phyloP scores from a whole-genome alignment of 2,888 invertebrate genomes.

The Papilio demoleus region DNA sequence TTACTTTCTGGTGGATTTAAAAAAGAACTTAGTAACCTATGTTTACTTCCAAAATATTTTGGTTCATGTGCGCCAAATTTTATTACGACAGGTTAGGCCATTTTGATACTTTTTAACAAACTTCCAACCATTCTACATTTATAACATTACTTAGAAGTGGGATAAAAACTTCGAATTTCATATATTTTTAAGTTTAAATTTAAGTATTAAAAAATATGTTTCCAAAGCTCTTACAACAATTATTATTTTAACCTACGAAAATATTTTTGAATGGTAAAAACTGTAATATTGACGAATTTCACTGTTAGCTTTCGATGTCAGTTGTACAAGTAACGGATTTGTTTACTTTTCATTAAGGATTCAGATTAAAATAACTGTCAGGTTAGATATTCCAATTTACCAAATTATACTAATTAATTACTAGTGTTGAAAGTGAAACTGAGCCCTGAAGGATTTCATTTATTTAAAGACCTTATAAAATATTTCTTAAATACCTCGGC shows the following conservation, averaged over 20 bases:
- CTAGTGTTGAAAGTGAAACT: slow-evolving; percentile 7
- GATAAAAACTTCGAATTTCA: too few species aligned
- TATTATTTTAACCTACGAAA: not conserved
- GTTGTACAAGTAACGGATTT: slow-evolving; percentile 24
- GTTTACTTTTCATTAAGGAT: slow-evolving; percentile 39
- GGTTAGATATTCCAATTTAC: slow-evolving; percentile 14
- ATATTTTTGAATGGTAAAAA: not conserved
- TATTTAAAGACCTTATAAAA: not conserved
- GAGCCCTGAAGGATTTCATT: not conserved
- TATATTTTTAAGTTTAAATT: too few species aligned
- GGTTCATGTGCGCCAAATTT: too few species aligned
- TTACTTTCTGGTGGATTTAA: too few species aligned
- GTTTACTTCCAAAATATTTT: too few species aligned
- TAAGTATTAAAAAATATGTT: too few species aligned
- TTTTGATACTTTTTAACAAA: too few species aligned
- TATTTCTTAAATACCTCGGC: not conserved
- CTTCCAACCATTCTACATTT: too few species aligned
- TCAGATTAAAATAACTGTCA: not conserved
- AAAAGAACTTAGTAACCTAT: too few species aligned
- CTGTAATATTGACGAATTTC: not conserved
- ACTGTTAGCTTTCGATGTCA: not conserved
- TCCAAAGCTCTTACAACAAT: not conserved
- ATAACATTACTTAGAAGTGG: too few species aligned
- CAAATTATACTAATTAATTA: slow-evolving; percentile 22
- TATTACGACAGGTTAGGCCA: too few species aligned